These are phyloP conservation scores for Hylaea fasciaria DNA, from an alignment of 2,888 invertebrate species.

Conservation along the genomic window DNA sequence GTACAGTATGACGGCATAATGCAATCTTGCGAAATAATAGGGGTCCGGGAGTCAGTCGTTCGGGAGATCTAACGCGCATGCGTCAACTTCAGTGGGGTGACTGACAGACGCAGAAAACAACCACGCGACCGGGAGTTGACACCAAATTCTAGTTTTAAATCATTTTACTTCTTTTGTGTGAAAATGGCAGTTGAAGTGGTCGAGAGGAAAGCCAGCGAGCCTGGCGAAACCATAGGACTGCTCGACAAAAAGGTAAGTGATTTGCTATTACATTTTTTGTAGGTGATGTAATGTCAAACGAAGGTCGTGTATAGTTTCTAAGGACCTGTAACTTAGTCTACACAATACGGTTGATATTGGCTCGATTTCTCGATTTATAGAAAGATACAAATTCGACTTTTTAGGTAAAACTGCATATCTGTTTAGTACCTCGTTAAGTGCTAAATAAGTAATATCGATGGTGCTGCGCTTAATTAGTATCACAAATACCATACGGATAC, in stretches of 20 bases:
- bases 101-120: slow-evolving; percentile 29
- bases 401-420: slow-evolving; percentile 1
- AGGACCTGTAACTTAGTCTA: slow-evolving; percentile 21
- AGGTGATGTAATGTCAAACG: slow-evolving; percentile 65
- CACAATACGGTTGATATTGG: slow-evolving; percentile 21
- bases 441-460: slow-evolving; percentile 21
- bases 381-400: slow-evolving; percentile 4
- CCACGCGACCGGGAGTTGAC: slow-evolving; percentile 40
- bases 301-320: slow-evolving; percentile 66
- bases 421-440: slow-evolving; percentile 11
- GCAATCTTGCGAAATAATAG: slow-evolving; percentile 33
- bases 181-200: slow-evolving; percentile 57
- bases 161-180: slow-evolving; percentile 33
- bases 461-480: slow-evolving; percentile 18
- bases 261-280: slow-evolving; percentile 39
- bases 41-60: slow-evolving; percentile 35
- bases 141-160: slow-evolving; percentile 32
- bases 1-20: no score
- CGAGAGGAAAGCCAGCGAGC: slow-evolving; percentile 52
- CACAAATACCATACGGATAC: slow-evolving; percentile 14
- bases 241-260: slow-evolving; percentile 75
- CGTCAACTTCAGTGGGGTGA: slow-evolving; percentile 31
- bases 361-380: slow-evolving; percentile 7
- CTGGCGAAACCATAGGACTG: slow-evolving; percentile 70
- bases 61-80: slow-evolving; percentile 38